Evolutionary conservation across 2,888 invertebrate genomes (phyloP).

Genomic region (Hirtodrosophila confusa): DNA sequence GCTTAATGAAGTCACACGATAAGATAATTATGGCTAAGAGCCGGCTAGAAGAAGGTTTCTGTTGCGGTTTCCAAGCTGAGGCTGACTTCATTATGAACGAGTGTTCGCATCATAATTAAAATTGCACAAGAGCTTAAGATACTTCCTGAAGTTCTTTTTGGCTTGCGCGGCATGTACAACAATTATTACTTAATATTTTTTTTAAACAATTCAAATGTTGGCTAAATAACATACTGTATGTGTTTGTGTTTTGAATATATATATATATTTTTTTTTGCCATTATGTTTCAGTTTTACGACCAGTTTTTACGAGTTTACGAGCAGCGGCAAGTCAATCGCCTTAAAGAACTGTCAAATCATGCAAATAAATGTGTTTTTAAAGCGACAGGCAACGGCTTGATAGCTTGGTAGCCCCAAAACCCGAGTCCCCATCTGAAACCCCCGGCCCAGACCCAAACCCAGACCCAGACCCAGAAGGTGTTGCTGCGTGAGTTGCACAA

Average conservation of each 20-base stretch:
- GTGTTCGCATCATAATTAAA: constrained; percentile 51
- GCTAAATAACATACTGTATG: constrained; percentile 39
- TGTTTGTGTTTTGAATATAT: constrained; percentile 34
- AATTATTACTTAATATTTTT: constrained; percentile 64
- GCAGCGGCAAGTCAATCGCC: constrained; percentile 64
- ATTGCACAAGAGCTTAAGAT: constrained; percentile 50
- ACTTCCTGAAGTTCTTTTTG: constrained; percentile 48
- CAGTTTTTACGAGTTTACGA: constrained; percentile 43
- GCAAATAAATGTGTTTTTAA: constrained; percentile 74
- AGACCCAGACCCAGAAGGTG: constrained; percentile 15
- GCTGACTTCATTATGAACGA: constrained; percentile 43
- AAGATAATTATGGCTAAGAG: constrained; percentile 63
- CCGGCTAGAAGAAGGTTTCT: constrained; percentile 13
- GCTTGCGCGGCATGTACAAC: constrained; percentile 49
- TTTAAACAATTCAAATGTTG: constrained; percentile 64
- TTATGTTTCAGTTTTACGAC: constrained; percentile 46
- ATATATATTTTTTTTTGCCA: constrained; percentile 4
- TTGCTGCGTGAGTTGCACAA: constrained; percentile 46
- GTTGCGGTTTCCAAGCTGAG: constrained; percentile 7
- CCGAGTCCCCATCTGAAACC: constrained; percentile 22
- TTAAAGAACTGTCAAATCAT: constrained; percentile 77
- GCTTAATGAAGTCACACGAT: constrained; percentile 68
- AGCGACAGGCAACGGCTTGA: constrained; percentile 39
- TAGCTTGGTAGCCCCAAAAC: constrained; percentile 19
- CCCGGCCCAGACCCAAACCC: not conserved